Percentiles rank a stretch among this genome's conserved stretches.
phyloP scores from a whole-genome alignment of 2,888 invertebrate species.

The Brachyopa scutellaris region DNA sequence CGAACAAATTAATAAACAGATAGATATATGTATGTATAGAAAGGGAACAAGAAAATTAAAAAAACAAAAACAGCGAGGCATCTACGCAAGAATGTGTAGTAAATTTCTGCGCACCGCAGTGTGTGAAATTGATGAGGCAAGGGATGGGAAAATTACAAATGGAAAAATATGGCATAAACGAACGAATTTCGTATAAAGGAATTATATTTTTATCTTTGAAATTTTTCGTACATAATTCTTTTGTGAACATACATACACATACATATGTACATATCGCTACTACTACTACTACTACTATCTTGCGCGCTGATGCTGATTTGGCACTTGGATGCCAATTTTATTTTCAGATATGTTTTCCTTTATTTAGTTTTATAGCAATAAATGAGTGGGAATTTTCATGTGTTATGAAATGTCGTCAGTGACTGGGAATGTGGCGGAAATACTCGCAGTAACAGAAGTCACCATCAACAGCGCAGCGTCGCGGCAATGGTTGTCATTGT shows the following conservation, averaged over 20 bases:
- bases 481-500: constrained; percentile 3
- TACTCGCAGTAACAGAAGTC: constrained; percentile 55
- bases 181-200: constrained; percentile 56
- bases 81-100: constrained; percentile 71
- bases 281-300: neutral
- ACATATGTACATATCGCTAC: neutral
- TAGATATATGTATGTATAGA: too few species aligned
- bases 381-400: constrained; percentile 69
- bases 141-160: constrained; percentile 52
- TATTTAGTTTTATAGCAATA: constrained; percentile 61
- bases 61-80: constrained; percentile 47
- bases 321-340: constrained; percentile 58
- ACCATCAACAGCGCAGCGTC: constrained; percentile 6
- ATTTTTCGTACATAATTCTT: constrained; percentile 24
- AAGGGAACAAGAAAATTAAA: neutral
- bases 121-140: constrained; percentile 66
- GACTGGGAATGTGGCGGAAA: constrained; percentile 69
- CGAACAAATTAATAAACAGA: constrained; percentile 55
- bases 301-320: constrained; percentile 13
- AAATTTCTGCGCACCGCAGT: constrained; percentile 70
- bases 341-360: constrained; percentile 57
- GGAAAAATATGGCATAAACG: constrained; percentile 33
- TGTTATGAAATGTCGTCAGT: constrained; percentile 70
- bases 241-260: constrained; percentile 18
- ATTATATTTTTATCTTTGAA: constrained; percentile 69